Evolutionary conservation across 2,113 vertebrate genomes (phyloP).

Genomic region (human (Homo sapiens)): GRCh38 chr4:152117001-152117500

Average conservation of each 20-base stretch:
- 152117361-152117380: background rate
- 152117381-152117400: background rate
- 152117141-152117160: background rate
- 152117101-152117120: background rate
- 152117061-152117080: background rate
- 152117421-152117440: background rate
- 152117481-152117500: slow-evolving; percentile 4
- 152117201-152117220: background rate
- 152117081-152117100: background rate
- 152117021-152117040: background rate
- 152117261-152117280: no score
- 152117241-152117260: background rate
- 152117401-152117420: background rate
- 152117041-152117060: background rate
- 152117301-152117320: background rate
- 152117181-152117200: background rate
- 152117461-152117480: background rate
- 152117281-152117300: background rate
- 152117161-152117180: background rate
- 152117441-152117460: background rate
- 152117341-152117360: background rate
- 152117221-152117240: background rate
- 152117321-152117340: background rate
- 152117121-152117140: background rate
- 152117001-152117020: background rate